These are phyloP conservation scores for Scomber scombrus DNA, from an alignment of 2,113 vertebrate genomes.

Conservation along the genomic window DNA sequence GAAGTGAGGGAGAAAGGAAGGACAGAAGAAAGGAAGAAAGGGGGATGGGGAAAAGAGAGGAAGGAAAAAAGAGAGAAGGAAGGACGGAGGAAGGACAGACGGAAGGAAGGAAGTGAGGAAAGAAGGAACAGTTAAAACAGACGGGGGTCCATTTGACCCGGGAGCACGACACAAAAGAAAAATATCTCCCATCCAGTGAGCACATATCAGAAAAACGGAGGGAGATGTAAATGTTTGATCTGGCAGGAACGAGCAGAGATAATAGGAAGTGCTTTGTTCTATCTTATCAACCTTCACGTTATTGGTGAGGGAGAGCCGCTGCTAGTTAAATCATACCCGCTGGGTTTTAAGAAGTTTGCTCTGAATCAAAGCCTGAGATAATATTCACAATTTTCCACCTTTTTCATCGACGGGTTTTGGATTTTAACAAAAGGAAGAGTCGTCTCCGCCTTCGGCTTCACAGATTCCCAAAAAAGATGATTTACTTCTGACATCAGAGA, in stretches of 20 bases:
- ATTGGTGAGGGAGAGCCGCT: not conserved
- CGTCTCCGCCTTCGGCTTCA: constrained; percentile 30
- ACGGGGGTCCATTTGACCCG: too few relatives aligned
- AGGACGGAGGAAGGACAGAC: too few relatives aligned
- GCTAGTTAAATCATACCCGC: constrained; percentile 42
- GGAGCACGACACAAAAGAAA: too few relatives aligned
- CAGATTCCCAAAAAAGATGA: constrained; percentile 37
- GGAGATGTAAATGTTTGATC: constrained; percentile 51
- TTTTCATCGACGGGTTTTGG: constrained; percentile 29
- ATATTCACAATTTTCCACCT: constrained; percentile 19
- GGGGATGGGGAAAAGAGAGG: too few relatives aligned
- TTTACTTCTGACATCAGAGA: constrained; percentile 37
- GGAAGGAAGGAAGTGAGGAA: too few relatives aligned
- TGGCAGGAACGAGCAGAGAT: constrained; percentile 31
- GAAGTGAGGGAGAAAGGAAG: too few relatives aligned
- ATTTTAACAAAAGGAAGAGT: constrained; percentile 42
- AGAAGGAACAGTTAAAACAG: too few relatives aligned
- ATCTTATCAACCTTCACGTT: constrained; percentile 44
- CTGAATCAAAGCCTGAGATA: constrained; percentile 61
- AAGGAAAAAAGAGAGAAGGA: too few relatives aligned
- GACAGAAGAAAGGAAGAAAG: too few relatives aligned
- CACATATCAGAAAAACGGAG: constrained; percentile 4
- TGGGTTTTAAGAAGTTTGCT: constrained; percentile 23
- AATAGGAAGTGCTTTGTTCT: constrained; percentile 62
- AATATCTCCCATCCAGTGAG: constrained; percentile 15